Evolutionary conservation across 2,797 vertebrate species (phyloP).

Genomic region (Phoebastria nigripes): DNA sequence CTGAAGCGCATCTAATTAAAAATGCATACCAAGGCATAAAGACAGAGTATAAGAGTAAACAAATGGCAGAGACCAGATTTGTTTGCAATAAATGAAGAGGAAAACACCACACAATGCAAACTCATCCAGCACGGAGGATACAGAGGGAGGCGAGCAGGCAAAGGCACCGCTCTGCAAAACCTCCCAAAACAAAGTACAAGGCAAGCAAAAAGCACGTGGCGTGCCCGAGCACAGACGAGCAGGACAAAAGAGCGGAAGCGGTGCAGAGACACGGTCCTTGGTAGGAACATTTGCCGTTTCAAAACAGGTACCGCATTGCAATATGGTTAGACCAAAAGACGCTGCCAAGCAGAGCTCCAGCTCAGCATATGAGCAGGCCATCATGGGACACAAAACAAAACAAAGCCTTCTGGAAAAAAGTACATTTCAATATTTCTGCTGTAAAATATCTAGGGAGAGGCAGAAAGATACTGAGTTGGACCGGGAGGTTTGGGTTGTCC

Average conservation of each 20-base stretch:
- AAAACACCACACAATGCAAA: slow-evolving; percentile 68
- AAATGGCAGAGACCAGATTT: slow-evolving; percentile 70
- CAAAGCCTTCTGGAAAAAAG: background rate
- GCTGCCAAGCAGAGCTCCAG: slow-evolving; percentile 15
- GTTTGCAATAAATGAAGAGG: slow-evolving; percentile 69
- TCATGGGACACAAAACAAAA: background rate
- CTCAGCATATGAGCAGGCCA: background rate
- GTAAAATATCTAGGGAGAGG: background rate
- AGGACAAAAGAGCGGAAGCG: background rate
- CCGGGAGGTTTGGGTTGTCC: background rate
- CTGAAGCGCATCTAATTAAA: slow-evolving; percentile 69
- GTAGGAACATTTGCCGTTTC: background rate
- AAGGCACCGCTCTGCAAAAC: background rate
- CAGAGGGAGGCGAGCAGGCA: background rate
- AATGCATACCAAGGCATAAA: slow-evolving; percentile 70
- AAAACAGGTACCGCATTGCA: background rate
- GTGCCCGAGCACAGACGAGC: accelerated
- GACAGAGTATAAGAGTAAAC: slow-evolving; percentile 68
- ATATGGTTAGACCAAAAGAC: background rate
- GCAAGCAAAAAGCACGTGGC: background rate
- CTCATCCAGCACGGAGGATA: slow-evolving; percentile 47
- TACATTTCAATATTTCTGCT: background rate
- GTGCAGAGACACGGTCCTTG: accelerated
- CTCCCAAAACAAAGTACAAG: background rate
- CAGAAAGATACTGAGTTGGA: background rate